Evolutionary conservation across 2,797 vertebrate species (phyloP).

Genomic region (Lacerta agilis): DNA sequence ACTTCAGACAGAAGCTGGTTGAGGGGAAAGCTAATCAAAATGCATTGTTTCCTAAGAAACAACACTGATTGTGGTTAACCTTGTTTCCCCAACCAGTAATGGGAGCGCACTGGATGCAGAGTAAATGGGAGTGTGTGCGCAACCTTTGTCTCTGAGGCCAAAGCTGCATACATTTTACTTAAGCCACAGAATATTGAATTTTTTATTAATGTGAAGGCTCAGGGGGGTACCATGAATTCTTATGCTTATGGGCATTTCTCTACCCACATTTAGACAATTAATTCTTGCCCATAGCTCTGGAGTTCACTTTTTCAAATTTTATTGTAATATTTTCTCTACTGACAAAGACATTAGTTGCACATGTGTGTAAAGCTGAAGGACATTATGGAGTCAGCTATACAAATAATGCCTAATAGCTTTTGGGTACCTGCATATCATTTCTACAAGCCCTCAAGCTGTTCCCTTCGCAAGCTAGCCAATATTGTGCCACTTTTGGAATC

Average conservation of each 20-base stretch:
- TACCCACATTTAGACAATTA: not conserved
- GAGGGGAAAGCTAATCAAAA: too few species aligned
- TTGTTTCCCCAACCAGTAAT: too few species aligned
- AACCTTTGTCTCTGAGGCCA: not conserved
- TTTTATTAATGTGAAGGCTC: not conserved
- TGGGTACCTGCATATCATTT: conserved; percentile 37
- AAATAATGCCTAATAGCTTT: conserved; percentile 40
- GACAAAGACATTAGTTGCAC: conserved; percentile 13
- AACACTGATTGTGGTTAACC: too few species aligned
- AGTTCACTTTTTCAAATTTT: not conserved
- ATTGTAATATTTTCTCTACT: not conserved
- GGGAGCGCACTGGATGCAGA: too few species aligned
- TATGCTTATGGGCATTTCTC: not conserved
- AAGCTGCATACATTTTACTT: not conserved
- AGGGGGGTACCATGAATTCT: not conserved
- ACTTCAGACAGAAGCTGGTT: too few species aligned
- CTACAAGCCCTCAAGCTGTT: conserved; percentile 40
- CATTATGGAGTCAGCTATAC: conserved; percentile 35
- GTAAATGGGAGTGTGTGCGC: too few species aligned
- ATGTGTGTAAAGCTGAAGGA: conserved; percentile 16
- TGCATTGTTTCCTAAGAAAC: too few species aligned
- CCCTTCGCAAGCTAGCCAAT: conserved; percentile 14
- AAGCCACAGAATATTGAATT: not conserved
- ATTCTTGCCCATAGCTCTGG: not conserved
- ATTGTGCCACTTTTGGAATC: conserved; percentile 29